Evolutionary conservation across 2,888 invertebrate genomes (phyloP), one percentile per base, ranked within the genome.

Genomic region (Seladonia tumulorum): DNA sequence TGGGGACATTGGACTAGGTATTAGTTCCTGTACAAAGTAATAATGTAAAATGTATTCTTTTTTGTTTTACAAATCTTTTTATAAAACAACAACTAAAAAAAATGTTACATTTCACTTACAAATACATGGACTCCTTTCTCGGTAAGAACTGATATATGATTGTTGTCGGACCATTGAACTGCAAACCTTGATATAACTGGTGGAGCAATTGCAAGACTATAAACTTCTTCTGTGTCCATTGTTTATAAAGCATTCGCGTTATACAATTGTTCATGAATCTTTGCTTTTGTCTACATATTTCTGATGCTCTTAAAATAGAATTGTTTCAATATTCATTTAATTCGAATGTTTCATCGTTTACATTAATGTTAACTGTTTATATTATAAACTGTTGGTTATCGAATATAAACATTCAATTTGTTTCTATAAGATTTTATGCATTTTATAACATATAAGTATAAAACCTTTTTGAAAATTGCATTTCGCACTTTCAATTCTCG

Each of bases 151-250:
- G 95, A 94, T 57, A 95, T 89, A 53, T 93, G 92, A 89, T 95
- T 93, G 83, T 95, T 95, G 42, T 92, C 87, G 0, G 95, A 95
- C 95, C 95, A 95, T 83, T 94, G 87, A n/a, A 90, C 78, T 5
- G 93, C 88, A 88, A 95, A 95, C 5, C 88, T 86, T 14, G 84
- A 82, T n/a, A 88, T 86, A 4, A 94, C 92, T 25, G 93, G 86
- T 7, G 94, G 92, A 60, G 88, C 88, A 42, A 94, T 82, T 29
- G 91, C 77, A 7, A 92, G 29, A 68, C 77, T 92, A 77, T 87
- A 93, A 79, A 94, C 83, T 81, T 94, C 93, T 79, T 87, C 90
- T 45, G 75, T 68, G 18, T 88, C 84, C 88, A 90, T 89, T 76
- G 2, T 73, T 75, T 12, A 12, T 2, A 8, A 53, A 49, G 4